Conservation (phyloP, 1,140 invertebrate genomes). For the Steinernema khuongi region DNA sequence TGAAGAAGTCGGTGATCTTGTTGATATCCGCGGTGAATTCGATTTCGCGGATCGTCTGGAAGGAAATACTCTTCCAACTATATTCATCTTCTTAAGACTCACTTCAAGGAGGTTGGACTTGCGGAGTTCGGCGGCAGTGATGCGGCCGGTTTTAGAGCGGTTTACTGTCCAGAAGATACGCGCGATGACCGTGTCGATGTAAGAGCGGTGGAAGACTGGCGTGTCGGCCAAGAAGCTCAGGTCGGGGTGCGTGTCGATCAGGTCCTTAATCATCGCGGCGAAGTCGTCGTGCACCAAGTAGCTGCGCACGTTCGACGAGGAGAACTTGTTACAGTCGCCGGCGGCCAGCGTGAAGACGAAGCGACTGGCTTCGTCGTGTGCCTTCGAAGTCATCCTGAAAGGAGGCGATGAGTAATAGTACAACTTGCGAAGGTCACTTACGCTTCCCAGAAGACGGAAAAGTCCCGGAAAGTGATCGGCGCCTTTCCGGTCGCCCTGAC, state of each 20-base stretch:
- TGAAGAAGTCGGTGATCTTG: constrained; percentile 87
- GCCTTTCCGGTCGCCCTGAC: no score
- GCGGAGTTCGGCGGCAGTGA: constrained; percentile 80
- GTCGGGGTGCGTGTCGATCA: constrained; percentile 98
- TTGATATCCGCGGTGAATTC: constrained; percentile 92
- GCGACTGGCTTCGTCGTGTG: constrained; percentile 78
- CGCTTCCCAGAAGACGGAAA: constrained; percentile 53
- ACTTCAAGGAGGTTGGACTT: constrained; percentile 77
- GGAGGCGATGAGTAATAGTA: constrained; percentile 3
- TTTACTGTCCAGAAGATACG: constrained; percentile 97
- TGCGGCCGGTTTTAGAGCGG: constrained; percentile 88
- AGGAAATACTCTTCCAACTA: constrained; percentile 29
- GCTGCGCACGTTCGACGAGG: constrained; percentile 58
- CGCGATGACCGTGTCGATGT: constrained; percentile 73
- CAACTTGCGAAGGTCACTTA: constrained; percentile 43
- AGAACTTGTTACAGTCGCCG: constrained; percentile 34
- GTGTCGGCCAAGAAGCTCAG: constrained; percentile 91
- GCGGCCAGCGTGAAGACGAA: constrained; percentile 75
- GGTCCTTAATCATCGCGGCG: constrained; percentile 80
- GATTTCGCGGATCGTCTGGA: constrained; percentile 59
- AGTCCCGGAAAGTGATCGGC: constrained; percentile 44
- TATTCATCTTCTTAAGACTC: constrained; percentile 71
- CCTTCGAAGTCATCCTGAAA: constrained; percentile 46
- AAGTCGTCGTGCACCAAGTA: constrained; percentile 71
- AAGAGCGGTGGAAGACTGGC: constrained; percentile 78